Evolutionary conservation across 1,140 invertebrate species (phyloP).

Genomic region (Aplysia californica): DNA sequence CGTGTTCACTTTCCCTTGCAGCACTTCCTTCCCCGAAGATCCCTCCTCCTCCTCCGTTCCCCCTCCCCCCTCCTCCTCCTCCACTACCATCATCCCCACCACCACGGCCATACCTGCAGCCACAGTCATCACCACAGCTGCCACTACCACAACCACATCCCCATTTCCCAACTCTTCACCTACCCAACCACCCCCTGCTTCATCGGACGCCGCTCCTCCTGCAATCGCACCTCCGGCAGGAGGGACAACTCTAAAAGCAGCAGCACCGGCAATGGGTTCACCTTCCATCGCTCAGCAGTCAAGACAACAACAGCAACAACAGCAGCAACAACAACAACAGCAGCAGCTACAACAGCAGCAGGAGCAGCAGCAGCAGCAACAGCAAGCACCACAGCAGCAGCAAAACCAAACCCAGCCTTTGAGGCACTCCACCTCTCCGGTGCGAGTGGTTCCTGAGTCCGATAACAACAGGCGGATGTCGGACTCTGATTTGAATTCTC

Average conservation of each 20-base stretch:
- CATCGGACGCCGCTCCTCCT: too few relatives aligned
- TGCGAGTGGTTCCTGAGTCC: neutral
- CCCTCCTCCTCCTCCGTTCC: too few relatives aligned
- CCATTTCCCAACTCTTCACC: too few relatives aligned
- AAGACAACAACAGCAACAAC: too few relatives aligned
- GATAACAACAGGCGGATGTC: conserved; percentile 77
- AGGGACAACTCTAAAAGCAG: too few relatives aligned
- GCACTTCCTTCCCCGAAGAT: conserved; percentile 53
- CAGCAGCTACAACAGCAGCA: neutral
- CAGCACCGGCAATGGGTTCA: too few relatives aligned
- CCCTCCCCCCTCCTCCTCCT: conserved; percentile 40
- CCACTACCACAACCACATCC: too few relatives aligned
- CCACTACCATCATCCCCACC: neutral
- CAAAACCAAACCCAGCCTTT: conserved; percentile 9
- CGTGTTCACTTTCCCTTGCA: conserved; percentile 67
- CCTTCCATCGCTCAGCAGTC: too few relatives aligned
- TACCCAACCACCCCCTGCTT: too few relatives aligned
- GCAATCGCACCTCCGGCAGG: too few relatives aligned
- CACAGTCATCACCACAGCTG: neutral
- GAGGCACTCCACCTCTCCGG: conserved; percentile 13
- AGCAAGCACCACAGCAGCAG: conserved; percentile 21
- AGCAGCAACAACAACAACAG: neutral
- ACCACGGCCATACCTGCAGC: neutral
- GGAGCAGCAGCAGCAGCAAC: conserved; percentile 11
- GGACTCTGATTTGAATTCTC: conserved; percentile 92